Evolutionary conservation across 2,888 invertebrate species (phyloP).

Genomic region (Geophilus truncorum): DNA sequence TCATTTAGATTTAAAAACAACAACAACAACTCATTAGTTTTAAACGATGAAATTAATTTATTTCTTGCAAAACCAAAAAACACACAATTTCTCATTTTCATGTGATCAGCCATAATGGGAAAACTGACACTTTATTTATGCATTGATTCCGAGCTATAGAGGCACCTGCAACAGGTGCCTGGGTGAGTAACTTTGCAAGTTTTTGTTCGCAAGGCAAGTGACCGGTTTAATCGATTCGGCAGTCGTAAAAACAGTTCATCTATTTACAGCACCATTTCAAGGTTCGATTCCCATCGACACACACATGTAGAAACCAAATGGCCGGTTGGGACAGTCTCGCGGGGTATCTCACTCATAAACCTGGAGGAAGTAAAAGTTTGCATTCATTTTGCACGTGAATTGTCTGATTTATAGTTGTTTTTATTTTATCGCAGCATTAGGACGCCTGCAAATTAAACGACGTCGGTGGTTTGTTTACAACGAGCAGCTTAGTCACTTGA

Average conservation of each 20-base stretch:
- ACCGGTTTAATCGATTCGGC: neutral
- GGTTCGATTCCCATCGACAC: too few relatives aligned
- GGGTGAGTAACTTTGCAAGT: neutral
- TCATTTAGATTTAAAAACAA: neutral
- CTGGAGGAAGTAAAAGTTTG: slow-evolving; percentile 31
- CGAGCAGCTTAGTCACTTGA: slow-evolving; percentile 46
- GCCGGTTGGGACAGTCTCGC: slow-evolving; percentile 35
- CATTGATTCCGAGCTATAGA: neutral
- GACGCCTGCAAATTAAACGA: slow-evolving; percentile 44
- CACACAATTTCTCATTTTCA: neutral
- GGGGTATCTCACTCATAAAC: slow-evolving; percentile 34
- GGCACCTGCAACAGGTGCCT: neutral
- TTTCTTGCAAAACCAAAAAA: too few relatives aligned
- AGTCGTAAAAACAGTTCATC: neutral
- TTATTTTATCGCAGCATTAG: slow-evolving; percentile 43
- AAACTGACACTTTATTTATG: neutral
- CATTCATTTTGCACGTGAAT: too few relatives aligned
- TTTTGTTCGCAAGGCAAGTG: neutral
- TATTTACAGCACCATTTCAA: too few relatives aligned
- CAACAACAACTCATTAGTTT: neutral
- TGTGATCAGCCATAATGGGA: neutral
- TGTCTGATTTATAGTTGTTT: too few relatives aligned
- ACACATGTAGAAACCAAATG: slow-evolving; percentile 16
- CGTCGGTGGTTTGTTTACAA: slow-evolving; percentile 49
- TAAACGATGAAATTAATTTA: neutral